These are phyloP conservation scores for Nomada ruficornis DNA, from an alignment of 2,888 invertebrate species.

Conservation along the genomic window DNA sequence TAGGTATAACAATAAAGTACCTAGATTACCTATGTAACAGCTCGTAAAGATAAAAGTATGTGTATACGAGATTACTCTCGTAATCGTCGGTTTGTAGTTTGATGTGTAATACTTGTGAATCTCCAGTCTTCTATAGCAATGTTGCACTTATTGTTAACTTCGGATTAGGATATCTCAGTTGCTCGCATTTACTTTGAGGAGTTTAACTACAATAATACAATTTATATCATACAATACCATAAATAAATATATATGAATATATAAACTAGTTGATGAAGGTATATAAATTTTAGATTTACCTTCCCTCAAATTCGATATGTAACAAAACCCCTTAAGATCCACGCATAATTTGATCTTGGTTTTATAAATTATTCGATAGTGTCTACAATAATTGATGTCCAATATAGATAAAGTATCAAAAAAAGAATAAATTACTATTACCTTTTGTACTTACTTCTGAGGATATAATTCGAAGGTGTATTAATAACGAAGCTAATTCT, in stretches of 20 bases:
- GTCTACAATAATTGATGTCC: conserved; percentile 18
- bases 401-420: background rate
- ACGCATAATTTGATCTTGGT: background rate
- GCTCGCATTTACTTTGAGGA: conserved; percentile 16
- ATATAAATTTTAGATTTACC: conserved; percentile 31
- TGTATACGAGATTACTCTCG: background rate
- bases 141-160: conserved; percentile 15
- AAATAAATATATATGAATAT: background rate
- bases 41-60: conserved; percentile 20
- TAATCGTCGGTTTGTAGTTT: conserved; percentile 28
- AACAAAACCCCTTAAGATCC: conserved; percentile 4
- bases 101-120: conserved; percentile 21
- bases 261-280: conserved; percentile 6
- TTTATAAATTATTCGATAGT: conserved; percentile 42
- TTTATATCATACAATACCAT: background rate
- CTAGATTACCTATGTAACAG: conserved; percentile 29
- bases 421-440: background rate
- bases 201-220: conserved; percentile 32
- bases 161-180: conserved; percentile 29
- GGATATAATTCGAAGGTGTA: conserved; percentile 90
- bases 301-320: conserved; percentile 18
- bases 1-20: conserved; percentile 25
- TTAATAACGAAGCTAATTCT: conserved; percentile 94
- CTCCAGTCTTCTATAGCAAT: conserved; percentile 50
- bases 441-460: conserved; percentile 48